Conservation (phyloP, 2,797 vertebrate species). For the Mormyrus proboscirostris region DNA sequence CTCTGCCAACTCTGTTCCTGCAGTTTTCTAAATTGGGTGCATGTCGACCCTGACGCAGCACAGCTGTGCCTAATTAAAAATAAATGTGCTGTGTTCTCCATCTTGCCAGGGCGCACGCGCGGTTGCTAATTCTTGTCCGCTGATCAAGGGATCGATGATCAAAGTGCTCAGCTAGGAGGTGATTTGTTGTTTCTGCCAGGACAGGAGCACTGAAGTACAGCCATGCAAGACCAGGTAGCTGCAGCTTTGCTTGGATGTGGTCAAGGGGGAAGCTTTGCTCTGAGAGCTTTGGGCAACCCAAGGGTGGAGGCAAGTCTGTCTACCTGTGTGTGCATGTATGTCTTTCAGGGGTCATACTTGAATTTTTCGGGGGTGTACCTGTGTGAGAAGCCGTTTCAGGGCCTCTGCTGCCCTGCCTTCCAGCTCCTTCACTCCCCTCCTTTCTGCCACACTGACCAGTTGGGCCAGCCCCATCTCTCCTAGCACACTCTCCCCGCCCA, state of each 20-base stretch:
- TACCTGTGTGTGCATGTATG: not conserved
- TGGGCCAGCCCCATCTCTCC: conserved; percentile 51
- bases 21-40: conserved; percentile 14
- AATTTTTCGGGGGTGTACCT: conserved; percentile 44
- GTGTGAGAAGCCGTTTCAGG: conserved; percentile 52
- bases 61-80: conserved; percentile 17
- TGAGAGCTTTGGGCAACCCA: not conserved
- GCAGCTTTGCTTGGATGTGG: not conserved
- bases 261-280: not conserved
- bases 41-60: not conserved
- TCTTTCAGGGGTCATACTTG: not conserved
- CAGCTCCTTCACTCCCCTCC: conserved; percentile 51
- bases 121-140: not conserved
- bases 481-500: conserved; percentile 38
- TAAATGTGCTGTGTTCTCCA: not conserved
- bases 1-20: not conserved
- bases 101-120: not conserved
- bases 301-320: not conserved
- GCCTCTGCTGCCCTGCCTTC: conserved; percentile 42
- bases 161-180: not conserved
- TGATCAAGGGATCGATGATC: not conserved
- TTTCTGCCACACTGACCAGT: conserved; percentile 55
- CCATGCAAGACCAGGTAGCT: not conserved
- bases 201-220: not conserved
- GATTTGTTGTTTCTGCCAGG: not conserved